Evolutionary conservation across 2,113 vertebrate genomes (phyloP).

Genomic region (Lathamus discolor): DNA sequence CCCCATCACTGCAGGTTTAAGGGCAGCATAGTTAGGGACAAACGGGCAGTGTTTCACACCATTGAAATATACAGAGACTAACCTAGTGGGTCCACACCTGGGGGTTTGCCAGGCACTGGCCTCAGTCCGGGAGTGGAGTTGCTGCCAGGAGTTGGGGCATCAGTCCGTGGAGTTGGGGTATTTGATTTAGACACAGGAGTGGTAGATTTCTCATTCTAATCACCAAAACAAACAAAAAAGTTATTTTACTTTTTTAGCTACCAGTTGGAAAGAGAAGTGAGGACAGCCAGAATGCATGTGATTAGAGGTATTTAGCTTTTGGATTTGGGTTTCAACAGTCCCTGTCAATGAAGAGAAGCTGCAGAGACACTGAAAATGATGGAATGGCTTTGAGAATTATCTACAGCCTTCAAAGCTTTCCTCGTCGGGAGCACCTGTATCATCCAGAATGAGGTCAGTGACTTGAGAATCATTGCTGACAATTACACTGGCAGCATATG

Average conservation of each 20-base stretch:
- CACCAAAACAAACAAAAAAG: not conserved
- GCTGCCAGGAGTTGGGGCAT: slow-evolving; percentile 84
- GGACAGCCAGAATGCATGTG: not conserved
- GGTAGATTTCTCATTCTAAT: slow-evolving; percentile 88
- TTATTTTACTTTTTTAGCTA: not conserved
- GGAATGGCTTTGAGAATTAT: not conserved
- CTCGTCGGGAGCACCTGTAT: not conserved
- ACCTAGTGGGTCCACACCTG: slow-evolving; percentile 84
- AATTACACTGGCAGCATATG: not conserved
- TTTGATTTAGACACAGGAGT: slow-evolving; percentile 87
- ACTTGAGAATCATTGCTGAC: not conserved
- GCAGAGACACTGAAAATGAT: not conserved
- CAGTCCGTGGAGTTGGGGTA: slow-evolving; percentile 84
- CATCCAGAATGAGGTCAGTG: not conserved
- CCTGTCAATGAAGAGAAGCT: not conserved
- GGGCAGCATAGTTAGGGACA: not conserved
- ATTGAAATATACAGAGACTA: not conserved
- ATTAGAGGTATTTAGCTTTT: not conserved
- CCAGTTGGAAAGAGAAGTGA: not conserved
- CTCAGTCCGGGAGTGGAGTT: slow-evolving; percentile 82
- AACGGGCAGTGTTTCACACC: not conserved
- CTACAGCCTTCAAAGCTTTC: not conserved
- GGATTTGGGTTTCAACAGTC: not conserved
- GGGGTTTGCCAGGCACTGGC: slow-evolving; percentile 82
- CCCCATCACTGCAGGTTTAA: not conserved